Evolutionary conservation across 2,888 invertebrate genomes (phyloP), one percentile per base, ranked within the genome.

Genomic region (Drosophila neotestacea): DNA sequence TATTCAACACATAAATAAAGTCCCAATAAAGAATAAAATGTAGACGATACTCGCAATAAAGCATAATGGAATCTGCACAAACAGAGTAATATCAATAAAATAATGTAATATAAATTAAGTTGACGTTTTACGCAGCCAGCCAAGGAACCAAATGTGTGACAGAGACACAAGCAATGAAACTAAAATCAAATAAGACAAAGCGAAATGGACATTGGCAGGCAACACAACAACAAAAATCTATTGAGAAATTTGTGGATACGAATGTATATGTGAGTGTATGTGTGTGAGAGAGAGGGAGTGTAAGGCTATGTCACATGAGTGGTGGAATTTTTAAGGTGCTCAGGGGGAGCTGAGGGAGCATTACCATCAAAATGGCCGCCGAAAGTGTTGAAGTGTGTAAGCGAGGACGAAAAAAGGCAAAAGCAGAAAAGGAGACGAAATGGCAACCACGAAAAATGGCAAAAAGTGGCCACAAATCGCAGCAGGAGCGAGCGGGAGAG

Each of bases 281-380:
- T 11, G 34, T 1, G 42, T 34, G 52, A 22, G 10, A 22, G 22
- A 42, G 11, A 3, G 55, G 5, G 22, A n/a, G 42, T 58, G 36
- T 22, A 34, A 34, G 55, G 32, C 50, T 62, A 34, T 67, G 65
- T 56, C 68, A 65, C 60, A 56, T 28, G 77, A 85, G 82, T 90
- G 87, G 89, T 88, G 88, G 84, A 88, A 88, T 88, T 84, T 79
- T 76, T 58, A 77, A 71, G 78, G 62, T 64, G 60, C 68, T 52
- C 69, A 65, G 63, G 69, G 54, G 42, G n/a, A 55, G 42, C 42
- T 32, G 16, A 32, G 54, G 71, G 79, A 77, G 65, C 70, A 85
- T 48, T 56, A 48, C 55, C 68, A 64, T 63, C 88, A 90, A 89
- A 89, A 89, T 89, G 90, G 90, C 90, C 71, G 87, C 85, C 81